These are phyloP conservation scores for Cynoglossus semilaevis DNA, from an alignment of 2,113 vertebrate species.

Conservation along the genomic window DNA sequence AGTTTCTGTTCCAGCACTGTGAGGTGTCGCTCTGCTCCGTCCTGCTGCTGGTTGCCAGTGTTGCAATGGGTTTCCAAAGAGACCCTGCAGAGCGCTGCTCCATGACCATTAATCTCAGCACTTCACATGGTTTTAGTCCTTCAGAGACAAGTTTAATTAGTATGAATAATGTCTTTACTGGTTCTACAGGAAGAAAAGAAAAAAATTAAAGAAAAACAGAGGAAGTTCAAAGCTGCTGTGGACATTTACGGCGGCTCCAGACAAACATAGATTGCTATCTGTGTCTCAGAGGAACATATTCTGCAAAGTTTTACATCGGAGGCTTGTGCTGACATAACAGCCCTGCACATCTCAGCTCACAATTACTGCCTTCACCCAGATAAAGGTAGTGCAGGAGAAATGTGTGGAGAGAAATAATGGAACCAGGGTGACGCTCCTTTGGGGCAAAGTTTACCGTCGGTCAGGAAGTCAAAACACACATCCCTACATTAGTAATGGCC, in stretches of 20 bases:
- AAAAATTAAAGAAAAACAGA: slow-evolving; percentile 14
- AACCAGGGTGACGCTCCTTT: slow-evolving; percentile 2
- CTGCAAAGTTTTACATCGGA: slow-evolving; percentile 61
- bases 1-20: slow-evolving; percentile 24
- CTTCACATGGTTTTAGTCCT: slow-evolving; percentile 4
- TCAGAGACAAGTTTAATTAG: neutral
- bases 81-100: slow-evolving; percentile 2
- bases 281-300: slow-evolving; percentile 50
- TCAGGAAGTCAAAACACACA: neutral
- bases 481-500: slow-evolving; percentile 1
- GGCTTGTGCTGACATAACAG: slow-evolving; percentile 65
- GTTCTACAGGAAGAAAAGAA: neutral
- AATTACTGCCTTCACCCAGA: slow-evolving; percentile 7
- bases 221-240: slow-evolving; percentile 31
- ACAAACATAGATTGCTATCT: slow-evolving; percentile 48
- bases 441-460: neutral
- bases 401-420: slow-evolving; percentile 4
- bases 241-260: slow-evolving; percentile 43
- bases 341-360: slow-evolving; percentile 30
- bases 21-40: neutral
- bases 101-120: neutral
- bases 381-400: slow-evolving; percentile 13
- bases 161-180: neutral
- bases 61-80: slow-evolving; percentile 7
- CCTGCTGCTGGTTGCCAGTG: slow-evolving; percentile 9